Conservation (phyloP, 2,888 invertebrate species). For the Idaea straminata region DNA sequence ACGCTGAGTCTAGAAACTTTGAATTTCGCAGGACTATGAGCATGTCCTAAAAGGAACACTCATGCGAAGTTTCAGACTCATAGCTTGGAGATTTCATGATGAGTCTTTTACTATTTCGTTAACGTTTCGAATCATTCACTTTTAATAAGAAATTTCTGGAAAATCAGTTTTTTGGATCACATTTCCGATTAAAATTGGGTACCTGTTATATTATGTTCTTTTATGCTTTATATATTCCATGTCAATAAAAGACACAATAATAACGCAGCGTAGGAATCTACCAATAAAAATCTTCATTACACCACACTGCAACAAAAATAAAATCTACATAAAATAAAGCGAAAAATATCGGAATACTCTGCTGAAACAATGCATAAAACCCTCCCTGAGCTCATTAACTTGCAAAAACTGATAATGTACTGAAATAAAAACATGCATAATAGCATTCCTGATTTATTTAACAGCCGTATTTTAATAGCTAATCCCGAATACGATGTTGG, state of each 20-base stretch:
- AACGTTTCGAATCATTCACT: too few species aligned
- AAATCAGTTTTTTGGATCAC: too few species aligned
- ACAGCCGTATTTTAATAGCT: slow-evolving; percentile 13
- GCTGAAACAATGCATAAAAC: slow-evolving; percentile 11
- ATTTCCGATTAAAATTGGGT: too few species aligned
- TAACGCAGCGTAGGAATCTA: not conserved
- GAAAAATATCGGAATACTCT: not conserved
- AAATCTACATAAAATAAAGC: not conserved
- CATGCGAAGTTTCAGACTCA: too few species aligned
- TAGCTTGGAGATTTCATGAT: too few species aligned
- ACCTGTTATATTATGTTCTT: too few species aligned
- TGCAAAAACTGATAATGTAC: slow-evolving; percentile 20
- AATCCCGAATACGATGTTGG: slow-evolving; percentile 16
- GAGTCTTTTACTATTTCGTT: too few species aligned
- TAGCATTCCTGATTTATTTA: slow-evolving; percentile 17
- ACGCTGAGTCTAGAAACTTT: too few species aligned
- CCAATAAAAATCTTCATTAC: not conserved
- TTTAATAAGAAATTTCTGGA: too few species aligned
- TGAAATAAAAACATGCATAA: slow-evolving; percentile 23
- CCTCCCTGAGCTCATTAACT: slow-evolving; percentile 21
- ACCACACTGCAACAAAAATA: not conserved
- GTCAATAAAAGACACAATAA: not conserved
- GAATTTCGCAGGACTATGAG: too few species aligned
- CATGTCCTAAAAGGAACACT: too few species aligned
- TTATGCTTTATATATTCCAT: too few species aligned